Evolutionary conservation across 2,888 invertebrate species (phyloP).

Genomic region (Cephus rjabovi): DNA sequence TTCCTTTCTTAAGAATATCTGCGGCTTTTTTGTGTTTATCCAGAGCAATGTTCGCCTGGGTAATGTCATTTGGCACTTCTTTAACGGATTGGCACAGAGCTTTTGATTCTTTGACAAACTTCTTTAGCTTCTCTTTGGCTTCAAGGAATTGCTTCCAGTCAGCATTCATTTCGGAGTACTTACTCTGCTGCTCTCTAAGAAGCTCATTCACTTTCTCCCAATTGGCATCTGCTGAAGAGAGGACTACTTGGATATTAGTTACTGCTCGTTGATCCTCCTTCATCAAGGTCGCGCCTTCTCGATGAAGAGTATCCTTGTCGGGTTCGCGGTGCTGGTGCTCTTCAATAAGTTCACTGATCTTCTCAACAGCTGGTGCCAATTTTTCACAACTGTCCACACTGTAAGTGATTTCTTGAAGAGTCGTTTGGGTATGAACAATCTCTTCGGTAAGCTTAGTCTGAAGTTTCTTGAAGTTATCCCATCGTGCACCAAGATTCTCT

Average conservation of each 20-base stretch:
- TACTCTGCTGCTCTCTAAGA: slow-evolving; percentile 80
- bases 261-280: slow-evolving; percentile 85
- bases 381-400: slow-evolving; percentile 67
- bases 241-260: slow-evolving; percentile 82
- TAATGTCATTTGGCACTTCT: slow-evolving; percentile 78
- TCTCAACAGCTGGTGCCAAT: slow-evolving; percentile 67
- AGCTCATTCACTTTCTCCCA: slow-evolving; percentile 84
- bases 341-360: slow-evolving; percentile 69
- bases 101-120: slow-evolving; percentile 78
- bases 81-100: slow-evolving; percentile 74
- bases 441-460: slow-evolving; percentile 78
- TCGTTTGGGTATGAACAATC: slow-evolving; percentile 72
- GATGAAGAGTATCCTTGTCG: slow-evolving; percentile 79
- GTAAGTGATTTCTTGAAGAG: slow-evolving; percentile 71
- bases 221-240: slow-evolving; percentile 81
- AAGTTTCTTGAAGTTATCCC: slow-evolving; percentile 81
- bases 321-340: slow-evolving; percentile 72
- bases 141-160: slow-evolving; percentile 82
- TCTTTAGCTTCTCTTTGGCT: slow-evolving; percentile 76
- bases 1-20: slow-evolving; percentile 81
- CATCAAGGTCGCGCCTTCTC: slow-evolving; percentile 83
- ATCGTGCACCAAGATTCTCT: slow-evolving; percentile 79
- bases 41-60: slow-evolving; percentile 77
- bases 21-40: slow-evolving; percentile 83
- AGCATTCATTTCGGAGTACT: slow-evolving; percentile 78